Evolutionary conservation across 1,140 invertebrate species (phyloP).

Genomic region (Bombyx mori): ASM3026992v2 NC_085135.1:3086501-3087000

Average conservation of each 20-base stretch:
- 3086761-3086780: not conserved
- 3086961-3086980: not conserved
- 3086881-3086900: not conserved
- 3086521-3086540: no score
- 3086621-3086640: conserved; percentile 25
- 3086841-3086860: conserved; percentile 11
- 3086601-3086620: conserved; percentile 27
- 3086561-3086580: no score
- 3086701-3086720: conserved; percentile 19
- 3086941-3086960: not conserved
- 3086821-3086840: conserved; percentile 17
- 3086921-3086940: not conserved
- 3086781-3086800: conserved; percentile 1
- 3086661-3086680: conserved; percentile 19
- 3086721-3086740: no score
- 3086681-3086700: conserved; percentile 32
- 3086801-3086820: conserved; percentile 9
- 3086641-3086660: conserved; percentile 24
- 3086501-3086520: no score
- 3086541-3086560: no score
- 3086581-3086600: conserved; percentile 16
- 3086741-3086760: not conserved
- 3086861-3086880: conserved; percentile 13
- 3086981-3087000: no score
- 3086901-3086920: conserved; percentile 46